phyloP scores from a whole-genome alignment of 1,140 invertebrate species.

The Drosophila carrolli region DNA sequence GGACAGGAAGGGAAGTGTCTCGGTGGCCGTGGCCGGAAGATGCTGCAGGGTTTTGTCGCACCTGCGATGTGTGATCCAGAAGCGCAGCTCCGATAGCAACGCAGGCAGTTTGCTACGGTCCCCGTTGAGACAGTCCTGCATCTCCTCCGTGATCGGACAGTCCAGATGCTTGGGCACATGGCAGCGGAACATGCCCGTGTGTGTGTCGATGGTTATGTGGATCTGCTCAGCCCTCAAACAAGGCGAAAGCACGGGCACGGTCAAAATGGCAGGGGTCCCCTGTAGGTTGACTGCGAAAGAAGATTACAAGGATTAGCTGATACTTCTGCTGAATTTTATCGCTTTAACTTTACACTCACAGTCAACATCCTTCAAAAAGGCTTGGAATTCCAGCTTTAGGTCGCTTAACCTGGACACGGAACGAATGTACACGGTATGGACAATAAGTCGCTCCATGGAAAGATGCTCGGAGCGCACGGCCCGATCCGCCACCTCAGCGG shows the following conservation, averaged over 20 bases:
- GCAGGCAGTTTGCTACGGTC: conserved; percentile 89
- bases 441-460: conserved; percentile 97
- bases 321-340: background rate
- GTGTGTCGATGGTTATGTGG: conserved; percentile 96
- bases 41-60: conserved; percentile 98
- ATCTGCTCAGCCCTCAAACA: conserved; percentile 96
- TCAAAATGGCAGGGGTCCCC: conserved; percentile 95
- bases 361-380: conserved; percentile 90
- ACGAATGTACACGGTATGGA: conserved; percentile 98
- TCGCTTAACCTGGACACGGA: conserved; percentile 92
- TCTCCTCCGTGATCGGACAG: conserved; percentile 91
- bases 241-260: conserved; percentile 94
- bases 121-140: conserved; percentile 92
- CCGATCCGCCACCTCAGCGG: conserved; percentile 90
- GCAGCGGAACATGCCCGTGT: conserved; percentile 95
- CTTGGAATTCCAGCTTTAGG: conserved; percentile 92
- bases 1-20: conserved; percentile 92
- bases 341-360: conserved; percentile 85
- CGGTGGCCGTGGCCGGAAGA: conserved; percentile 93
- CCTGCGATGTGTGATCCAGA: conserved; percentile 95
- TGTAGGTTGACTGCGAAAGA: conserved; percentile 86
- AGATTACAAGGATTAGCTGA: background rate
- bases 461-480: conserved; percentile 94
- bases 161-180: conserved; percentile 95
- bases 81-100: conserved; percentile 90